These are phyloP conservation scores for Heliconius himera DNA, from an alignment of 1,140 invertebrate species.

Conservation along the genomic window DNA sequence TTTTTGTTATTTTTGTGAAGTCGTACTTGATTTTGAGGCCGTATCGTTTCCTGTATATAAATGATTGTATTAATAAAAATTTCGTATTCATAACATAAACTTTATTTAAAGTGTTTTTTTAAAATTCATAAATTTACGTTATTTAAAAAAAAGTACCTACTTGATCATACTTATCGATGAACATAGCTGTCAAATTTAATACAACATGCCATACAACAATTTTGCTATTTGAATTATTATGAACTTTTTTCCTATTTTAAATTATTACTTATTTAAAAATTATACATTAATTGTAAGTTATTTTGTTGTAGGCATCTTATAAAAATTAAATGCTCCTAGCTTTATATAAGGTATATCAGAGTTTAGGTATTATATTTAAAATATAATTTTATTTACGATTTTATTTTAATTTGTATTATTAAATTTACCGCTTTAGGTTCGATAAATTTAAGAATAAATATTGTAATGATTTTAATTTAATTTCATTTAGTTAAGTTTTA, in stretches of 20 bases:
- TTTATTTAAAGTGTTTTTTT: background rate
- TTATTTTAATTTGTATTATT: background rate
- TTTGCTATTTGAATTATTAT: background rate
- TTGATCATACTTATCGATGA: no score
- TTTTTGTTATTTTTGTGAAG: constrained; percentile 49
- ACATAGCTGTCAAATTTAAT: background rate
- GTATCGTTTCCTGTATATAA: constrained; percentile 35
- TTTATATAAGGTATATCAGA: background rate
- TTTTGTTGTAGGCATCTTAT: background rate
- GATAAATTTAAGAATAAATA: background rate
- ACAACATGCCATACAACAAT: background rate
- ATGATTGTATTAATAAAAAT: background rate
- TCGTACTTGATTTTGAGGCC: constrained; percentile 54
- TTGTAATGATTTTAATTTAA: background rate
- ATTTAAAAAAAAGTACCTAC: background rate
- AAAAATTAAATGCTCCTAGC: background rate
- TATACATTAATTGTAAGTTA: background rate
- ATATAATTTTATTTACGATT: background rate
- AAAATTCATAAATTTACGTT: background rate
- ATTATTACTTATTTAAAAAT: background rate
- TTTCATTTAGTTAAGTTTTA: constrained; percentile 25
- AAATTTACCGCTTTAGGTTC: background rate
- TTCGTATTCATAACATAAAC: background rate
- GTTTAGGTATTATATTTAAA: background rate
- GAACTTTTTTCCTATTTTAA: background rate